Conservation (phyloP, 2,888 invertebrate species). For the Gymnocheta viridis region DNA sequence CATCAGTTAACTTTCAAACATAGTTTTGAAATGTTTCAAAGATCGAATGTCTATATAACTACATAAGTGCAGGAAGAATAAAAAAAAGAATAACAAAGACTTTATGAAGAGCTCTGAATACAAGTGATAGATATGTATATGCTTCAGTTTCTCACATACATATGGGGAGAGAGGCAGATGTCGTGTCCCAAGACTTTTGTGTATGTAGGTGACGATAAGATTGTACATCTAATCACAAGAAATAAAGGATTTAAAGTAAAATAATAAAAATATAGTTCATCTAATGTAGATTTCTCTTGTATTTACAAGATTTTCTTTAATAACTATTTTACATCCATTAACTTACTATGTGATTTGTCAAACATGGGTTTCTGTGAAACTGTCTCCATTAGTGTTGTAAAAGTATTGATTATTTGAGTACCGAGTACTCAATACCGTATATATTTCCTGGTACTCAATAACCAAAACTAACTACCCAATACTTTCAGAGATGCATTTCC, state of each 20-base stretch:
- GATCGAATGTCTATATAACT: too few relatives aligned
- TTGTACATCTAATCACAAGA: slow-evolving; percentile 15
- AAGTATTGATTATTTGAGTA: too few relatives aligned
- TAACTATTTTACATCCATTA: background rate
- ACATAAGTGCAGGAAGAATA: too few relatives aligned
- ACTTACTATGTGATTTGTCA: background rate
- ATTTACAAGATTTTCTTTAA: slow-evolving; percentile 9
- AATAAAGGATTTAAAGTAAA: slow-evolving; percentile 4
- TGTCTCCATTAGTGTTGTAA: background rate
- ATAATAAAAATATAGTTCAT: background rate
- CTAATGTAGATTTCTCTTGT: background rate
- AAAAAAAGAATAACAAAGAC: too few relatives aligned
- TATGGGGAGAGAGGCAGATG: slow-evolving; percentile 2
- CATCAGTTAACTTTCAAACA: too few relatives aligned
- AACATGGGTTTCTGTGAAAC: slow-evolving; percentile 4
- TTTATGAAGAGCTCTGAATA: too few relatives aligned
- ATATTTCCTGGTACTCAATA: too few relatives aligned
- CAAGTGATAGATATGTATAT: slow-evolving; percentile 1
- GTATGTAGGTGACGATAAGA: slow-evolving; percentile 21
- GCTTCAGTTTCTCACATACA: slow-evolving; percentile 4
- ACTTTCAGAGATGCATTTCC: too few relatives aligned
- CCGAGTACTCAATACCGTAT: too few relatives aligned
- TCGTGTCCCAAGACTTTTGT: background rate
- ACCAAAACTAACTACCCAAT: too few relatives aligned
- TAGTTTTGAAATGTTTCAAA: too few relatives aligned